Percentiles rank a stretch among this genome's conserved stretches.
Conservation (phyloP, 2,888 invertebrate species). For the Gari tellinella region DNA sequence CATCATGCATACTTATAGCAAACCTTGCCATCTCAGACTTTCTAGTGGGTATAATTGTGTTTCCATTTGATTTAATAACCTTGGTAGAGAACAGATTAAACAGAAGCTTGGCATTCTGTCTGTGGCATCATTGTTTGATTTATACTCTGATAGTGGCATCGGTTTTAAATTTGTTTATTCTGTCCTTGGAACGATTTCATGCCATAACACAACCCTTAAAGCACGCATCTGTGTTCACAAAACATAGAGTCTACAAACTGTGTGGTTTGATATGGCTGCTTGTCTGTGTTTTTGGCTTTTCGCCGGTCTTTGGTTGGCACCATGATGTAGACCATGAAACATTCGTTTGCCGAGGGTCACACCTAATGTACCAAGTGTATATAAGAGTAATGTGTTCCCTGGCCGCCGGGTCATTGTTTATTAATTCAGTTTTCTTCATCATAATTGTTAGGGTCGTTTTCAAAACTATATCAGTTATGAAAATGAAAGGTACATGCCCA, state of each 20-base stretch:
- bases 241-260: conserved; percentile 9
- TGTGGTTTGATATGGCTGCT: conserved; percentile 19
- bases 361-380: no score
- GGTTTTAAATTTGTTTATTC: conserved; percentile 24
- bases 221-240: conserved; percentile 15
- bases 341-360: no score
- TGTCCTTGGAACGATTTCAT: conserved; percentile 32
- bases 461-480: no score
- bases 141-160: conserved; percentile 16
- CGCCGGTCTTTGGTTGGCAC: conserved; percentile 6
- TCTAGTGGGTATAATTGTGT: conserved; percentile 18
- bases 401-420: no score
- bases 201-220: conserved; percentile 16
- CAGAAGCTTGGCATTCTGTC: neutral
- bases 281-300: conserved; percentile 12
- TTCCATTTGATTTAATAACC: conserved; percentile 13
- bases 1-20: conserved; percentile 9
- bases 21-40: conserved; percentile 19
- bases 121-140: conserved; percentile 12
- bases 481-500: neutral
- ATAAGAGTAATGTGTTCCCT: no score
- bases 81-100: no score
- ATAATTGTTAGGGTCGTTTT: no score
- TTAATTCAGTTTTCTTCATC: no score
- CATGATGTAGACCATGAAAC: no score